Evolutionary conservation across 2,888 invertebrate species (phyloP), one percentile per base, ranked within the genome.

Genomic region (Cylindroiulus punctatus): DNA sequence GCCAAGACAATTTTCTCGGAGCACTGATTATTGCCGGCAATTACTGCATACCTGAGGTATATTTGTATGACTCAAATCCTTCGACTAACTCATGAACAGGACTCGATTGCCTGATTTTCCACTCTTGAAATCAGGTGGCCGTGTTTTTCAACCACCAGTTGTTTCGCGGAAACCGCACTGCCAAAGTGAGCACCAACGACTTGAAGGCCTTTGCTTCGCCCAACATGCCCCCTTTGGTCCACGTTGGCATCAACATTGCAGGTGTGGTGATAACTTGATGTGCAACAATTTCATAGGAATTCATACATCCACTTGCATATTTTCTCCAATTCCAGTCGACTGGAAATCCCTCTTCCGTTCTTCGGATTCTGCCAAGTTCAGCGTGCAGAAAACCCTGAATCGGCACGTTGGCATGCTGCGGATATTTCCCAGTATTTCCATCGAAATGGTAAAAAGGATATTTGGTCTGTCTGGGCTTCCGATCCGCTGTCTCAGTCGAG

Each of bases 361-460:
- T 0, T 92, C 91, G 0, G 19, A 91, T 94, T 85, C 93, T 93
- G 85, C 94, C 93, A 89, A 96, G 96, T 89, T 90, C 91, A 12
- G 94, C 97, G 0, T 94, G 96, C 89, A 93, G 94, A 0, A 92
- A 93, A 19, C 92, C 98, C 90, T 96, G 95, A 82, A 36, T 89
- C 93, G 94, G 88, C 95, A 98, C 90, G 98, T 98, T 1, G 96
- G 96, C 0, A 91, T 98, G 32, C 90, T 98, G 81, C 93, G 97
- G 19, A 93, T 98, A 89, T 98, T 98, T 90, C 98, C 98, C 0
- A 96, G 97, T 88, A 97, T 99, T 89, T 96, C 96, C 14, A 92
- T 93, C 0, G 94, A 95, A 76, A 95, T 96, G 87, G 93, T 93
- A 88, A 90, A 90, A 89, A 14, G 14, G 8, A 1, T 0, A 81